Base-by-base conservation (phyloP, 2,888 invertebrate species). In the Synanthedon vespiformis region DNA sequence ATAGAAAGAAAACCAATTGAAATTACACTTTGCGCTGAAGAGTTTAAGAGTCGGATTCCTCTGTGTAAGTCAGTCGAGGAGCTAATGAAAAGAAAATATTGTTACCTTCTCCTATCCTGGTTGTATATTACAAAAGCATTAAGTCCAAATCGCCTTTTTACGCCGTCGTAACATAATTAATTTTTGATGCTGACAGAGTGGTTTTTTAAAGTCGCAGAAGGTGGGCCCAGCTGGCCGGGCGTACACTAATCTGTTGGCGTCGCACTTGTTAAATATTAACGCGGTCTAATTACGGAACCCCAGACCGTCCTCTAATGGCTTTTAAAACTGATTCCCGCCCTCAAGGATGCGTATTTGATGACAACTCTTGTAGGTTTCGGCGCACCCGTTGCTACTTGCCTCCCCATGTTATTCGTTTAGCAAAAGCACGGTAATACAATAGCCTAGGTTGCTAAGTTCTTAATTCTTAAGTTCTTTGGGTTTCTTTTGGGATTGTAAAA, bases 251-350 rank as follows among this genome's bases (percentile, higher is more conserved):
- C 86, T 83, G 63, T 68, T 67, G 70, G 68, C 75, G 75, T 74
- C 76, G 77, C 80, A 86, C 87, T 86, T 86, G 85, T 86, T 86
- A 87, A 87, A 87, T 87, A 87, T 87, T 87, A 87, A 87, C 81
- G 87, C 79, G 74, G 76, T 79, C 82, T 87, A 87, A 86, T 87
- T 87, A 86, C 83, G 72, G 69, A 71, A 72, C 69, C 76, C 68
- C 63, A 53, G 63, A 64, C 67, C 72, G 74, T 77, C 58, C 64
- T 80, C 84, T 87, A 87, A 87, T 87, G 86, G 87, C 80, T 86
- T 87, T 87, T 85, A 87, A 86, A 87, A 87, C 86, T 86, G 87
- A 87, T 85, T 85, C 84, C 79, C 76, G 77, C 81, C 85, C 81
- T 68, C 66, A 67, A 79, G 78, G 84, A 87, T 86, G 85, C 77